Evolutionary conservation across 2,888 invertebrate genomes (phyloP).

Genomic region (Lampropteryx suffumata): DNA sequence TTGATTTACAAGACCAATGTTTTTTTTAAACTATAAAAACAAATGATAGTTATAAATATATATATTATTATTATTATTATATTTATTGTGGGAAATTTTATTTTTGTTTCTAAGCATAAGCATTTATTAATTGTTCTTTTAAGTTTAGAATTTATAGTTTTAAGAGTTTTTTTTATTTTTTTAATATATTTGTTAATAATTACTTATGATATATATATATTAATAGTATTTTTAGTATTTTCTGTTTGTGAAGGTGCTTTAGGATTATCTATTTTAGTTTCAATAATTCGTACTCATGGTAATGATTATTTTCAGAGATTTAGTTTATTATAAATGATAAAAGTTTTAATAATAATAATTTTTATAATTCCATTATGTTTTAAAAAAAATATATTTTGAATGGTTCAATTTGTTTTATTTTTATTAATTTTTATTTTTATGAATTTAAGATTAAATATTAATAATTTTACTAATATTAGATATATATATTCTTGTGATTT

Average conservation of each 20-base stretch:
- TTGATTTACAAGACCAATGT: slow-evolving; percentile 87
- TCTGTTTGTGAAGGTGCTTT: slow-evolving; percentile 86
- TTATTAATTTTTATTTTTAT: slow-evolving; percentile 76
- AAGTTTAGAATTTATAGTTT: slow-evolving; percentile 84
- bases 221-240: slow-evolving; percentile 84
- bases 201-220: slow-evolving; percentile 79
- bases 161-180: slow-evolving; percentile 79
- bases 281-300: slow-evolving; percentile 84
- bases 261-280: slow-evolving; percentile 84
- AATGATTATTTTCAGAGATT: slow-evolving; percentile 85
- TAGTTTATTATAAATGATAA: slow-evolving; percentile 83
- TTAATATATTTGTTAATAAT: slow-evolving; percentile 70
- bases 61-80: slow-evolving; percentile 69
- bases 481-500: slow-evolving; percentile 77
- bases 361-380: slow-evolving; percentile 80
- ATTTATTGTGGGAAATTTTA: slow-evolving; percentile 74
- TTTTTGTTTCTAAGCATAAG: slow-evolving; percentile 81
- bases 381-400: slow-evolving; percentile 75
- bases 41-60: slow-evolving; percentile 68
- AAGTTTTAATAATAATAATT: slow-evolving; percentile 71
- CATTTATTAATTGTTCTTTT: slow-evolving; percentile 84
- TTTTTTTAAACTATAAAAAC: slow-evolving; percentile 86
- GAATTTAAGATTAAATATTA: slow-evolving; percentile 56
- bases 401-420: slow-evolving; percentile 78
- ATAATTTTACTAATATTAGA: slow-evolving; percentile 62